Base-by-base conservation (phyloP, 1,140 invertebrate genomes). In the Heliothis subflexa region DNA sequence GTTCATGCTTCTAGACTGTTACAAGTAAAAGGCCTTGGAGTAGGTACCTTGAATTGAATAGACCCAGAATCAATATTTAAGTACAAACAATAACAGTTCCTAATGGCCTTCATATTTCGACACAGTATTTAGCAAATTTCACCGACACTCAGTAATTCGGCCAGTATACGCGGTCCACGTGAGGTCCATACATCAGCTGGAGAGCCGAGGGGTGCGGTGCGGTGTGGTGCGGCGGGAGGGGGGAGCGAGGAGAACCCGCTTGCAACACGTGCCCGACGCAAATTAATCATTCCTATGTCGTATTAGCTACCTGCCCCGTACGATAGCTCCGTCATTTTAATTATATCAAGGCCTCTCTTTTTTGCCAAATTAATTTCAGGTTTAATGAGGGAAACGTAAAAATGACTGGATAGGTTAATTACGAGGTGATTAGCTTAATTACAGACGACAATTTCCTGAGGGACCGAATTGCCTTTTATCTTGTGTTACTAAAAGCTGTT, bases 211-310 rank as follows among this genome's bases (percentile, higher is more conserved):
- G 28, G 33, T 18, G 16, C 33, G 28, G 33, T 9, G 14, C 13
- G 52, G 52, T 3, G 12, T 1, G 14, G 11, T 1, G 55, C 0
- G 64, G 1, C 1, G 12, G 0, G 40, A 1, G 18, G 18, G 11
- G 18, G 64, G 45, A 14, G 62, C n/a, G n/a, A 11, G 21, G 5
- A 7, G 12, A 55, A 33, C 68, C 13, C 40, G 49, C 70, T 54
- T 55, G 50, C 50, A 45, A 78, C 62, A 76, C 73, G 49, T 64
- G 57, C 73, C 28, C 57, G 49, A 55, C 49, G n/a, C 52, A 50
- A 78, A 78, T 78, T 78, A 78, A 78, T 78, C 77, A 78, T 78
- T 78, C 77, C 52, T 68, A 78, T 68, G 77, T 78, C 77, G 77
- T 72, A 78, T 78, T 78, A 72, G 55, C 62, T 77, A 77, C 74